phyloP scores from a whole-genome alignment of 2,888 invertebrate genomes.

The Caenorhabditis virilis region DNA sequence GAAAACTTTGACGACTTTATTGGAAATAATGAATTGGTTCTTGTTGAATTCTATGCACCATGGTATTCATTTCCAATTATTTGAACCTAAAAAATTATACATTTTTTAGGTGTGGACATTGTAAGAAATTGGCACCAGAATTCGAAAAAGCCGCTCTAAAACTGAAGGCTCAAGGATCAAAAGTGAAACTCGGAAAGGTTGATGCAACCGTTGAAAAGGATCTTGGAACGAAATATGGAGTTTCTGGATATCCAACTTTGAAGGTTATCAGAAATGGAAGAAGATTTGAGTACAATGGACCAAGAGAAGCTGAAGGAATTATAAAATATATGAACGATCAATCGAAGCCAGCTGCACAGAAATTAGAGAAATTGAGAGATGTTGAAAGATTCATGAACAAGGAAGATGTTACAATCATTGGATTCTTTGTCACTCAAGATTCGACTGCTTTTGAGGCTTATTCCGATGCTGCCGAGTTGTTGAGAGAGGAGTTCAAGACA shows the following conservation, averaged over 20 bases:
- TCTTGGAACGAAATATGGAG: conserved; percentile 71
- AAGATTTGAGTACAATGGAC: conserved; percentile 72
- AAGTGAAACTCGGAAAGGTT: conserved; percentile 71
- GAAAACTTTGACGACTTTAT: conserved; percentile 72
- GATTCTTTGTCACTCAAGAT: conserved; percentile 72
- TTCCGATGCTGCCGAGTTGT: conserved; percentile 70
- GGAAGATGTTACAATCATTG: conserved; percentile 72
- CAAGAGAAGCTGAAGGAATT: conserved; percentile 70
- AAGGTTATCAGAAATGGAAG: conserved; percentile 72
- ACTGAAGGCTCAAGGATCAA: conserved; percentile 47
- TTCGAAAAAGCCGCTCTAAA: conserved; percentile 72
- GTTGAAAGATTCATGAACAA: conserved; percentile 68
- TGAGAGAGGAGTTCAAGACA: conserved; percentile 69
- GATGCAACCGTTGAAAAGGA: conserved; percentile 73
- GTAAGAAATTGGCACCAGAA: conserved; percentile 72
- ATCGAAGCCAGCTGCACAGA: conserved; percentile 69
- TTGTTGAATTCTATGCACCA: conserved; percentile 75
- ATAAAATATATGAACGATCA: conserved; percentile 73
- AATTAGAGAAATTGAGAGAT: conserved; percentile 68
- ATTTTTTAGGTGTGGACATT: conserved; percentile 72
- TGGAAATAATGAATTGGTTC: conserved; percentile 69
- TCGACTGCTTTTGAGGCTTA: conserved; percentile 70
- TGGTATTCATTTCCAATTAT: no score
- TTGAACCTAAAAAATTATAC: no score
- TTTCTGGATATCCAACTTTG: conserved; percentile 73